Conservation (phyloP, 2,113 vertebrate genomes). For the Phoxinus phoxinus region DNA sequence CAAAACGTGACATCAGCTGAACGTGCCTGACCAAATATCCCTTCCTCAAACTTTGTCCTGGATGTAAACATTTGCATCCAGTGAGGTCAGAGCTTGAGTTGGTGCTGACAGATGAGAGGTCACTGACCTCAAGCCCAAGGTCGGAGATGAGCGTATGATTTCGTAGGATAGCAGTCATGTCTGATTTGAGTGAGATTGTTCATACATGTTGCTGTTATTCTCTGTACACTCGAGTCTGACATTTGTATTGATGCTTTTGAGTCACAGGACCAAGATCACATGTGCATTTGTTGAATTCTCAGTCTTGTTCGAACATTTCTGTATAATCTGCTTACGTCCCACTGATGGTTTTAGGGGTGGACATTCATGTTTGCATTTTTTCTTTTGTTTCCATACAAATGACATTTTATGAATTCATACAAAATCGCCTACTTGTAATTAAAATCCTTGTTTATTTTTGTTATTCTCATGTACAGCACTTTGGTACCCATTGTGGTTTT, state of each 20-base stretch:
- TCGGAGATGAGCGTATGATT: background rate
- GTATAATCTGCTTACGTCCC: background rate
- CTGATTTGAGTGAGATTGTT: constrained; percentile 14
- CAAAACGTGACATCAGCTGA: background rate
- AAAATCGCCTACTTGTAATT: no score
- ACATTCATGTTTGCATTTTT: background rate
- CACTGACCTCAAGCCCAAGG: constrained; percentile 21
- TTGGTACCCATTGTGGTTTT: no score
- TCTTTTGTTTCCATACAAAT: background rate
- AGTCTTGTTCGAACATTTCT: background rate
- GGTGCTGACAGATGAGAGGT: constrained; percentile 30
- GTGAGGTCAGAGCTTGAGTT: constrained; percentile 16
- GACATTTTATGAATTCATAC: background rate
- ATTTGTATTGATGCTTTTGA: constrained; percentile 32
- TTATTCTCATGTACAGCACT: no score
- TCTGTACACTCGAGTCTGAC: constrained; percentile 6
- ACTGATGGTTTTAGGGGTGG: background rate
- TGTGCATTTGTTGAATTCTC: background rate
- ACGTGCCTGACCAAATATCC: background rate
- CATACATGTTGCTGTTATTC: constrained; percentile 11
- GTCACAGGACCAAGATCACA: background rate
- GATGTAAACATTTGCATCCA: constrained; percentile 26
- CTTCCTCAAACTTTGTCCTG: constrained; percentile 28
- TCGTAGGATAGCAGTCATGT: background rate
- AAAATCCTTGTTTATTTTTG: no score